These are phyloP conservation scores for Andrena camellia DNA, from an alignment of 2,888 invertebrate species.

Conservation along the genomic window DNA sequence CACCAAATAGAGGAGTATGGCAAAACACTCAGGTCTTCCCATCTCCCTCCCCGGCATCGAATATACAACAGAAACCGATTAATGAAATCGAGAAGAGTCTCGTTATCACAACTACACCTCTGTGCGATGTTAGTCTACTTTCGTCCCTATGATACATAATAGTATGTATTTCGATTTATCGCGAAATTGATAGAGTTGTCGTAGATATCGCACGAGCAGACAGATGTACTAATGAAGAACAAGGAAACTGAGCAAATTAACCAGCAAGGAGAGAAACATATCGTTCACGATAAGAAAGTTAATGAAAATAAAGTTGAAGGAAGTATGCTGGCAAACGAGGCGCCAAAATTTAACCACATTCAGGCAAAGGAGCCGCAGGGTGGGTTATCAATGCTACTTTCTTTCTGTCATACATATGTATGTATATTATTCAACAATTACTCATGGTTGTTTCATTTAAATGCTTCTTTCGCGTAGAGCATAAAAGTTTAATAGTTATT, in stretches of 20 bases:
- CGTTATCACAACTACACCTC: slow-evolving; percentile 65
- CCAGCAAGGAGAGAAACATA: slow-evolving; percentile 37
- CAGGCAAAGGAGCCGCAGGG: slow-evolving; percentile 59
- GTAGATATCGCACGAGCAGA: slow-evolving; percentile 60
- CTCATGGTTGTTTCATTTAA: not conserved
- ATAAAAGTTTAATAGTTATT: slow-evolving; percentile 61
- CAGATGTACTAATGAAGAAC: slow-evolving; percentile 33
- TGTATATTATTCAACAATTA: not conserved
- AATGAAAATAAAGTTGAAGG: slow-evolving; percentile 46
- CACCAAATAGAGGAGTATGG: slow-evolving; percentile 75
- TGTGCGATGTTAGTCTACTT: slow-evolving; percentile 70
- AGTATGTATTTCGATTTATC: not conserved
- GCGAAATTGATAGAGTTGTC: not conserved
- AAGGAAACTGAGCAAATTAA: slow-evolving; percentile 30
- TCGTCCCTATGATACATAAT: no score
- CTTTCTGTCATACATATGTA: not conserved
- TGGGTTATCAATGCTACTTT: slow-evolving; percentile 23
- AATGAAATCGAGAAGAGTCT: slow-evolving; percentile 61
- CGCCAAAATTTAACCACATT: slow-evolving; percentile 47
- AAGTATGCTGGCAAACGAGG: slow-evolving; percentile 23
- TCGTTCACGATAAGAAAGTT: slow-evolving; percentile 33
- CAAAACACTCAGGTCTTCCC: slow-evolving; percentile 73
- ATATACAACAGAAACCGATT: slow-evolving; percentile 63
- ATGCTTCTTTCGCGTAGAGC: slow-evolving; percentile 45
- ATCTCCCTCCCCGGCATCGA: slow-evolving; percentile 67